Base-by-base conservation (phyloP, 2,113 vertebrate genomes). In the Misgurnus mizolepis region DNA sequence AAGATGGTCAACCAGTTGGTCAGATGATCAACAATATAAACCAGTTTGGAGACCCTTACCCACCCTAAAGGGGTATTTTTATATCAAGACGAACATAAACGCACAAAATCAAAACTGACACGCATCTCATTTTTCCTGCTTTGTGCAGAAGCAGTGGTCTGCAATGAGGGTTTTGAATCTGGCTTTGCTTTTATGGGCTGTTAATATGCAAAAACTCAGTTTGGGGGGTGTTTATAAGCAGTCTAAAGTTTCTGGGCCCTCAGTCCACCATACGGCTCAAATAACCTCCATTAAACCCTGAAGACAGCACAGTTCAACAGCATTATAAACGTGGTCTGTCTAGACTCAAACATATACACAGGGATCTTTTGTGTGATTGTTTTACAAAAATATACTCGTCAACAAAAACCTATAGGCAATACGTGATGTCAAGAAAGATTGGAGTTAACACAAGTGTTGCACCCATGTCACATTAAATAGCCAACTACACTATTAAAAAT, bases 311-410 rank as follows among this genome's bases (percentile, higher is more conserved):
- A 66, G 61, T 76, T 76, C 62, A 76, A 49, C 71, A 68, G 49
- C 67, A 60, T 22, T 14, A 55, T 84, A 81, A 81, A 81, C 14
- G 7, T 27, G 69, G 39, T 34, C 53, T 22, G 80, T 82, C 80
- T 82, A 82, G 80, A 77, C 61, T 58, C 50, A 70, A 22, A 80
- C 40, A 70, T 41, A 22, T 41, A 27, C 55, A 61, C 9, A 50
- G 55, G 17, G 22, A 34, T 39, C 55, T 69, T 43, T 77, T 61
- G 60, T 78, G 34, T 80, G 15, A 18, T 17, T 7, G 4, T 72
- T 6, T 34, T 17, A 41, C 41, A 64, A 64, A 8, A 75, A 75
- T 34, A 66, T 18, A 41, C 15, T 3, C 1, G 49, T 72, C 55
- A 60, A 18, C 55, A 58, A 18, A 55, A 77, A 14, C 5, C 0